Percentiles rank a stretch among this genome's conserved stretches.
Conservation (phyloP, 2,888 invertebrate genomes). For the Stenolophus ochropezus region DNA sequence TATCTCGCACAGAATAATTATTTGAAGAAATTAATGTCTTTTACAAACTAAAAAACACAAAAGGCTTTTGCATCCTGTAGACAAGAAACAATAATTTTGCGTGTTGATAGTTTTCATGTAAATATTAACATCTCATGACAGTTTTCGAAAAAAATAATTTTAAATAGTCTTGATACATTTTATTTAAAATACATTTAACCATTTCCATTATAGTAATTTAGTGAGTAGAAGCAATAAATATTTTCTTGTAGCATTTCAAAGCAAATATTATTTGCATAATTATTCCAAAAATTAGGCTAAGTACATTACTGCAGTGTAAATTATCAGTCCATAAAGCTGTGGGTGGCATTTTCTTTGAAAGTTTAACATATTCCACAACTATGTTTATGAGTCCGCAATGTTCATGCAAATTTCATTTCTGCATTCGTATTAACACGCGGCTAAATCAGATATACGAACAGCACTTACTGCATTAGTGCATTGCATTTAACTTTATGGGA, state of each 20-base stretch:
- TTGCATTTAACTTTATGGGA: neutral
- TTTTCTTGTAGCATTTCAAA: neutral
- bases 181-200: no score
- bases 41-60: no score
- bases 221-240: neutral
- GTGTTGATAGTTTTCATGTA: no score
- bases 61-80: no score
- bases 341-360: constrained; percentile 4
- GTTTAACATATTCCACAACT: constrained; percentile 28
- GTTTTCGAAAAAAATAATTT: no score
- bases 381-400: constrained; percentile 24
- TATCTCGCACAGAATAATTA: no score
- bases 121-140: no score
- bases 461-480: constrained; percentile 2
- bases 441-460: constrained; percentile 14
- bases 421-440: constrained; percentile 26
- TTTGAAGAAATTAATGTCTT: no score
- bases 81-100: no score
- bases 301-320: neutral
- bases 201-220: neutral
- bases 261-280: constrained; percentile 9
- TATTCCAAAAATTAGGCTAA: constrained; percentile 18
- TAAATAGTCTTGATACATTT: no score
- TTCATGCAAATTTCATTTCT: constrained; percentile 7
- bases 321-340: neutral